phyloP scores from a whole-genome alignment of 92 coral and sea anemone species.

The Epizoanthus rinbou region DNA sequence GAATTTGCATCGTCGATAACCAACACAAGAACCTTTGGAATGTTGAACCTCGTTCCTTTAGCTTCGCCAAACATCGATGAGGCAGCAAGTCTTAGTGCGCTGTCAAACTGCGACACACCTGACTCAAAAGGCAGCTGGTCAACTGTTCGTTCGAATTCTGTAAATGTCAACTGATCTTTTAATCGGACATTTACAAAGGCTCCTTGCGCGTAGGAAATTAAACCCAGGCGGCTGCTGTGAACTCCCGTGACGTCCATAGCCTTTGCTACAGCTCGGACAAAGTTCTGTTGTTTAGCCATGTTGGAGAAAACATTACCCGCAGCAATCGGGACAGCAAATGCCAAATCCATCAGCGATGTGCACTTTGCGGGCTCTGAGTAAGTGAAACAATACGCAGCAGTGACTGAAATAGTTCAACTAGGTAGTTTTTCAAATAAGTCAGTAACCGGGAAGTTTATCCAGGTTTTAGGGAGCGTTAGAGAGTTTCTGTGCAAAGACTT shows the following conservation, averaged over 20 bases:
- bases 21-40: constrained; percentile 3
- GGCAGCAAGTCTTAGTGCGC: constrained; percentile 8
- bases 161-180: constrained; percentile 13
- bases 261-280: constrained; percentile 12
- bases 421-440: too few relatives aligned
- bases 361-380: constrained; percentile 6
- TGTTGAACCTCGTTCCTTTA: constrained; percentile 4
- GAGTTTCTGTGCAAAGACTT: too few relatives aligned
- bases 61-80: constrained; percentile 14
- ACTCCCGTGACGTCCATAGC: constrained; percentile 5
- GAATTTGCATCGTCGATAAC: background rate
- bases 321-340: constrained; percentile 10
- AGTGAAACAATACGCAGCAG: too few relatives aligned
- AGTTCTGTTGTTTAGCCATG: constrained; percentile 29
- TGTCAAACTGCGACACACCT: constrained; percentile 15
- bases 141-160: constrained; percentile 5
- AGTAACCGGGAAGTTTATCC: too few relatives aligned
- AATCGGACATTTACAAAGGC: constrained; percentile 25
- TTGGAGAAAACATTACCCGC: constrained; percentile 5
- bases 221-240: constrained; percentile 17
- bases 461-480: too few relatives aligned
- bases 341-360: constrained; percentile 9
- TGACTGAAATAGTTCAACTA: too few relatives aligned
- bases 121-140: background rate
- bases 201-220: constrained; percentile 8